phyloP scores from a whole-genome alignment of 2,888 invertebrate species.

The Rambutsinella grinnellia region DNA sequence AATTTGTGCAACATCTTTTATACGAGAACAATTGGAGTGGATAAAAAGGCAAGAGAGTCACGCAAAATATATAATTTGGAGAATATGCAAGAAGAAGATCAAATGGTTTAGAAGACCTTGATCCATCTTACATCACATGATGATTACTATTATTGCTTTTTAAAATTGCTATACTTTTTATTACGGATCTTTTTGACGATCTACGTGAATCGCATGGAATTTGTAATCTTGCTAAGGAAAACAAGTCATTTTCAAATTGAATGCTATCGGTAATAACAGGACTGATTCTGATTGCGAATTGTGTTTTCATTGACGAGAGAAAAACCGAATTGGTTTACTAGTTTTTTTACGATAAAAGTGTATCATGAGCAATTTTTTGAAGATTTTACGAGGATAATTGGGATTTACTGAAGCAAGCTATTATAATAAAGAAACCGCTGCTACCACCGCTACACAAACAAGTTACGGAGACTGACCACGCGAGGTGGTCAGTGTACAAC shows the following conservation, averaged over 20 bases:
- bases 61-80: no score
- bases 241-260: slow-evolving; percentile 2
- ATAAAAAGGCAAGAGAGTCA: background rate
- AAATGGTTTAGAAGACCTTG: slow-evolving; percentile 11
- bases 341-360: no score
- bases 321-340: no score
- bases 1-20: no score
- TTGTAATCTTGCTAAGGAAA: slow-evolving; percentile 7
- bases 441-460: slow-evolving; percentile 11
- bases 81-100: no score
- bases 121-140: background rate
- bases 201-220: slow-evolving; percentile 5
- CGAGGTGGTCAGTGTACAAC: background rate
- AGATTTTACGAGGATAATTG: no score
- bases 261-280: slow-evolving; percentile 6
- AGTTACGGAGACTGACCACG: background rate
- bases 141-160: slow-evolving; percentile 5
- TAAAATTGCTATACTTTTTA: slow-evolving; percentile 18
- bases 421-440: background rate
- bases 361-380: no score
- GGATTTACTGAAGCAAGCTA: background rate
- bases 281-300: background rate
- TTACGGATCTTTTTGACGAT: slow-evolving; percentile 2
- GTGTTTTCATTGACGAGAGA: no score
- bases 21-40: background rate